Base-by-base conservation (phyloP, 2,888 invertebrate genomes). In the Schrankia costaestrigalis region DNA sequence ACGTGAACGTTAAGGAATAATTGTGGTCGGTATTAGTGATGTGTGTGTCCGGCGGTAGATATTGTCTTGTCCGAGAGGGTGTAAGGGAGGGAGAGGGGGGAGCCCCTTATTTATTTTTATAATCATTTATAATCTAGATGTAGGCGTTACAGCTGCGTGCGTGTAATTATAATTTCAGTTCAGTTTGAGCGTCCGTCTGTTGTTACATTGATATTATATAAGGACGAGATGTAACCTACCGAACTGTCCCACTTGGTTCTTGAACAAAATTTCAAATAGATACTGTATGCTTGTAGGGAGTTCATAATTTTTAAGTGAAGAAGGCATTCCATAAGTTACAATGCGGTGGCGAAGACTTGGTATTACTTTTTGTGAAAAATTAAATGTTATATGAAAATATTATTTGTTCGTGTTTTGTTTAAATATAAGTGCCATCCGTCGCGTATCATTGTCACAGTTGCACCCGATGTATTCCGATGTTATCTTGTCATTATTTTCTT, bases 61-160 rank as follows among this genome's bases (percentile, higher is more conserved):
- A n/a, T n/a, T 54, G 64, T 56, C 68, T 54, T 58, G 66, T 62
- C 60, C 56, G 58, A 56, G 50, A 57, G 55, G 65, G 73, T 64
- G 63, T 64, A 55, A 71, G 76, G 75, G 71, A 66, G 73, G 72
- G 78, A 69, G 61, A 58, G 51, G 46, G 12, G 11, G 11, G n/a
- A 56, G 65, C 71, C 79, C 78, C 82, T 77, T 84, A 84, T 85
- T 85, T 86, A 84, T 86, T 86, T 85, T 86, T 84, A 78, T 86
- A 85, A 84, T 81, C 83, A 77, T 84, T 84, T 82, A 82, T 84
- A 82, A 77, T 73, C 60, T 84, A 84, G 78, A 68, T 72, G 59
- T 81, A 81, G 77, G 74, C 71, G 70, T 73, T 72, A 73, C 10
- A 71, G 67, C 71, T 76, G 65, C 69, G 68, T 76, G 38, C 32